A percentile compares a stretch with the other conserved stretches of the same genome.
Conservation (phyloP, 2,797 vertebrate genomes). For the Hypotaenidia okinawae region DNA sequence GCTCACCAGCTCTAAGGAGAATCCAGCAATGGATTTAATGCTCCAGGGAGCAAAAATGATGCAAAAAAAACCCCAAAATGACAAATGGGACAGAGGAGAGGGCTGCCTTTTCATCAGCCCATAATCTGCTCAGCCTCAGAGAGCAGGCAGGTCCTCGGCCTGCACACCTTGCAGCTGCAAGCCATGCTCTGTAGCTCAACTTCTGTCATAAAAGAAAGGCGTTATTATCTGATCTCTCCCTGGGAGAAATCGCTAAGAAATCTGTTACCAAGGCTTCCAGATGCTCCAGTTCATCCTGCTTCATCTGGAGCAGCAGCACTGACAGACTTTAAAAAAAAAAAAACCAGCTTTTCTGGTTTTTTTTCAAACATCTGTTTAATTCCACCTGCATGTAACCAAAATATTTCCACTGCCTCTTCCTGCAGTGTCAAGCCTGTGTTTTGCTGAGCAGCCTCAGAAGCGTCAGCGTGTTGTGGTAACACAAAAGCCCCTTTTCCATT, state of each 20-base stretch:
- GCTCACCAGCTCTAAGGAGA: background rate
- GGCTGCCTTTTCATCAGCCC: background rate
- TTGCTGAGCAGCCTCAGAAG: conserved; percentile 23
- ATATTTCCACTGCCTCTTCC: conserved; percentile 60
- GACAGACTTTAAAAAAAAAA: background rate
- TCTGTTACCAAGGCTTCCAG: conserved; percentile 68
- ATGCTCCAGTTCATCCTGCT: conserved; percentile 47
- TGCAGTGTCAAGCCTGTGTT: background rate
- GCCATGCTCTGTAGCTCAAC: background rate
- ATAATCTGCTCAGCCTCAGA: background rate
- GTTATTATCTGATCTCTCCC: conserved; percentile 33
- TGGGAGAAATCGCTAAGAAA: conserved; percentile 38
- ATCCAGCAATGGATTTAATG: background rate
- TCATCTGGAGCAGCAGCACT: conserved; percentile 25
- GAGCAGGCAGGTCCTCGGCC: background rate
- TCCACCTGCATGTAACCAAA: conserved; percentile 56
- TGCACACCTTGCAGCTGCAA: conserved; percentile 30
- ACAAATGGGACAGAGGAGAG: conserved; percentile 20
- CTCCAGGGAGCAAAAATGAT: background rate
- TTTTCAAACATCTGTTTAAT: conserved; percentile 57
- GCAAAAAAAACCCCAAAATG: background rate
- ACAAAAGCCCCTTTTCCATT: conserved; percentile 35
- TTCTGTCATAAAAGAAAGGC: conserved; percentile 30
- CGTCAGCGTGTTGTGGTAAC: background rate
- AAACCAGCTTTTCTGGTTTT: conserved; percentile 24